Base-by-base conservation (phyloP, 1,140 invertebrate genomes). In the Onthophagus taurus region DNA sequence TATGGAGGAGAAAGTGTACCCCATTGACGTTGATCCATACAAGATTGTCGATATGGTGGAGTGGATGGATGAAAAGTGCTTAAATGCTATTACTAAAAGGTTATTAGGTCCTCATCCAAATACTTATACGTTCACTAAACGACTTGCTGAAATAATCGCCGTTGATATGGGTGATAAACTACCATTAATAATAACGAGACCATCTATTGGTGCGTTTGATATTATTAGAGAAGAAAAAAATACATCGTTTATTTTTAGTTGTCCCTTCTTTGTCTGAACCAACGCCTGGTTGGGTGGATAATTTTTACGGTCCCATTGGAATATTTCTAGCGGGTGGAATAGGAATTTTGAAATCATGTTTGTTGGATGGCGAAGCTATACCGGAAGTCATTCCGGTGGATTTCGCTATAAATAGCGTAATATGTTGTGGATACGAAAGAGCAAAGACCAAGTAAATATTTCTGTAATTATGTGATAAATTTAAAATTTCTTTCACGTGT, bases 101-200 rank as follows among this genome's bases (percentile, higher is more conserved):
- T 61, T 94, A 9, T 67, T 95, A 2, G 81, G 83, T 23, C 70
- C 78, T 34, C 85, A 92, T 63, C 82, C 88, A 2, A 95, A 93
- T 63, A 85, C 88, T 1, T 95, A 95, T 63, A 94, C 89, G 1
- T 91, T 90, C 53, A 94, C 89, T 0, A 95, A 95, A 69, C 87
- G 89, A 50, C 70, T 94, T 49, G 89, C 89, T 0, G 91, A 95
- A 61, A 75, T 83, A 52, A 53, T 86, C 34, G 75, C 87, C 5
- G 60, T 66, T 2, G 72, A 75, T 57, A 72, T 76, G 47, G 66
- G 65, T 24, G 66, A 64, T 8, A 71, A 71, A 48, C 69, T 85
- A 34, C 83, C 83, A 2, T 71, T 79, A 43, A 78, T 74, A 12
- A 73, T 88, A 45, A 72, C 78, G 4, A 68, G 85, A 59, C 84